Evolutionary conservation across 2,888 invertebrate genomes (phyloP).

Genomic region (Sesia apiformis): DNA sequence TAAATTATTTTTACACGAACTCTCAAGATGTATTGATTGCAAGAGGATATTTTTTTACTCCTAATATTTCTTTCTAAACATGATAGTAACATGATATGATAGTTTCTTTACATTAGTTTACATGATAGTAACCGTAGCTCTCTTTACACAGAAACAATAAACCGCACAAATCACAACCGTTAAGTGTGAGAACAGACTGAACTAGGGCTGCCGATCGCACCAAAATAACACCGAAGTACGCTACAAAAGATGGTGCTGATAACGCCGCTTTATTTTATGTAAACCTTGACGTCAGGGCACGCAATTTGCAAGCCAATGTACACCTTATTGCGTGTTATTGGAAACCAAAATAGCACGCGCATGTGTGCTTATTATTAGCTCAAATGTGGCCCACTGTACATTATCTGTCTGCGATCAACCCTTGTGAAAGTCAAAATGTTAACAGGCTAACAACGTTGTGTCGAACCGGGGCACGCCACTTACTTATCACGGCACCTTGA

Average conservation of each 20-base stretch:
- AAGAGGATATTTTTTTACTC: too few relatives aligned
- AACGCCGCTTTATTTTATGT: constrained; percentile 15
- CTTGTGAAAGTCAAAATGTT: constrained; percentile 42
- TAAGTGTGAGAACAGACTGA: not conserved
- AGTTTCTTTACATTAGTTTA: too few relatives aligned
- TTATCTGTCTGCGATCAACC: constrained; percentile 42
- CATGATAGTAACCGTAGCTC: too few relatives aligned
- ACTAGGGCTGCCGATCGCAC: constrained; percentile 18
- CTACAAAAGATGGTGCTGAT: constrained; percentile 27
- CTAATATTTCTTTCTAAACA: too few relatives aligned
- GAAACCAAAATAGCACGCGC: not conserved
- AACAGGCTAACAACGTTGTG: constrained; percentile 24
- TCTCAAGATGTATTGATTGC: too few relatives aligned
- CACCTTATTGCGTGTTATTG: not conserved
- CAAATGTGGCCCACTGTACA: constrained; percentile 7
- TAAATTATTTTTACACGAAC: too few relatives aligned
- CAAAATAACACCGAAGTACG: constrained; percentile 17
- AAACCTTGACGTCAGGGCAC: not conserved
- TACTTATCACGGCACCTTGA: constrained; percentile 25
- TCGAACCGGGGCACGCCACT: constrained; percentile 23
- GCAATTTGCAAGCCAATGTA: not conserved
- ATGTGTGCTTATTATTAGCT: not conserved
- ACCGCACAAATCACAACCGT: constrained; percentile 3
- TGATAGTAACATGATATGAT: too few relatives aligned
- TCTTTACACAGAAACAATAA: constrained; percentile 4